Base-by-base conservation (phyloP, 2,797 vertebrate species). In the Diglossa cyanea region DNA sequence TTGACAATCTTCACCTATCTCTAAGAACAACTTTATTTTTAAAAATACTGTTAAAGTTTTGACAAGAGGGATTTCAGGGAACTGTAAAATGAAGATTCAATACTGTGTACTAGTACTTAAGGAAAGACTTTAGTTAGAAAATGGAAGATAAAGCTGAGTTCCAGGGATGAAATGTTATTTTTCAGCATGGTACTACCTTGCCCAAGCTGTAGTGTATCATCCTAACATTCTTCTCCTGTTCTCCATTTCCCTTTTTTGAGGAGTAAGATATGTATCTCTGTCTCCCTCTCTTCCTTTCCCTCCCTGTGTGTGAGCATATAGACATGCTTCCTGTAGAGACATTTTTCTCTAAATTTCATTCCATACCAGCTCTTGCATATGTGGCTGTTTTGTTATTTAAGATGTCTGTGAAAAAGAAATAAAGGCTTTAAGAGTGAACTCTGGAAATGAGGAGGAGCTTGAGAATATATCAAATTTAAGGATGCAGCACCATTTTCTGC, bases 361-460 rank as follows among this genome's bases (percentile, higher is more conserved):
- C 92, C 86, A 84, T 90, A 33, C 55, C n/a, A 40, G 67, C 40
- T 73, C 81, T 91, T 95, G 88, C 71, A 68, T 96, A 94, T 95
- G 96, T 97, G 97, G 96, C 96, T 98, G 97, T 96, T 97, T 88
- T 96, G 80, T 92, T 96, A 83, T 97, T 96, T 94, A 93, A 98
- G 88, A 97, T 96, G 55, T 97, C 95, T 98, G 98, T 98, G 97
- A 93, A 95, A 94, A 94, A 88, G 66, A 93, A 96, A 96, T 94
- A 95, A 95, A 96, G 91, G 76, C 72, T 94, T 94, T 95, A 97
- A 94, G 93, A 96, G 79, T 86, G 74, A 94, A 93, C 54, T 89
- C 70, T 92, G 55, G 54, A 93, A 93, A 88, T 8, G 45, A 96
- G 89, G 48, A 93, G 62, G 75, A 95, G 45, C 62, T 86, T 73